phyloP scores from a whole-genome alignment of 2,797 vertebrate genomes.

The Aratinga solstitialis region DNA sequence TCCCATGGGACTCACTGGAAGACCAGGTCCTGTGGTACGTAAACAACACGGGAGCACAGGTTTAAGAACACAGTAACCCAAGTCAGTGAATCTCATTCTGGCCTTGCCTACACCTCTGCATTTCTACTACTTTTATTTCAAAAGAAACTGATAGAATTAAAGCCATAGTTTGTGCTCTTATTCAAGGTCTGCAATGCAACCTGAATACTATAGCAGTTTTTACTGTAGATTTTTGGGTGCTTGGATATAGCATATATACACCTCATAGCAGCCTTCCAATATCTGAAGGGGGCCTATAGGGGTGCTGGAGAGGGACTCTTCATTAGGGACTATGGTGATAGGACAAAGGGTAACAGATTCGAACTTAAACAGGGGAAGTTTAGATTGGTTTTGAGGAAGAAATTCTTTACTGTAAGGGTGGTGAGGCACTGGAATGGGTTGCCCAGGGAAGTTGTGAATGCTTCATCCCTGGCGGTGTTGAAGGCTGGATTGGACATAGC shows the following conservation, averaged over 20 bases:
- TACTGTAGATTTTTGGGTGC: background rate
- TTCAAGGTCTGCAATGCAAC: background rate
- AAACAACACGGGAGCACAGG: background rate
- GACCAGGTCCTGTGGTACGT: constrained; percentile 98
- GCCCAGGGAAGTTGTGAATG: too few relatives aligned
- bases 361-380: too few relatives aligned
- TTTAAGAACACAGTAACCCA: background rate
- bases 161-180: background rate
- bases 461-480: too few relatives aligned
- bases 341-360: too few relatives aligned
- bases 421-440: too few relatives aligned
- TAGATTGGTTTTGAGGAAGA: too few relatives aligned
- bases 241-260: background rate
- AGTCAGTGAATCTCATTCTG: background rate
- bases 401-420: too few relatives aligned
- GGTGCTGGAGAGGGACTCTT: too few relatives aligned
- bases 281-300: too few relatives aligned
- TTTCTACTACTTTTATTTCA: background rate
- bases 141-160: background rate
- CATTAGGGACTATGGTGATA: too few relatives aligned
- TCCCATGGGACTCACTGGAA: constrained; percentile 97
- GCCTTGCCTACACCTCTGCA: background rate
- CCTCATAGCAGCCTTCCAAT: too few relatives aligned
- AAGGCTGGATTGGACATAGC: too few relatives aligned
- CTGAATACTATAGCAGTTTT: background rate